These are phyloP conservation scores for Toxostoma redivivum DNA, from an alignment of 2,113 vertebrate genomes.

Conservation along the genomic window DNA sequence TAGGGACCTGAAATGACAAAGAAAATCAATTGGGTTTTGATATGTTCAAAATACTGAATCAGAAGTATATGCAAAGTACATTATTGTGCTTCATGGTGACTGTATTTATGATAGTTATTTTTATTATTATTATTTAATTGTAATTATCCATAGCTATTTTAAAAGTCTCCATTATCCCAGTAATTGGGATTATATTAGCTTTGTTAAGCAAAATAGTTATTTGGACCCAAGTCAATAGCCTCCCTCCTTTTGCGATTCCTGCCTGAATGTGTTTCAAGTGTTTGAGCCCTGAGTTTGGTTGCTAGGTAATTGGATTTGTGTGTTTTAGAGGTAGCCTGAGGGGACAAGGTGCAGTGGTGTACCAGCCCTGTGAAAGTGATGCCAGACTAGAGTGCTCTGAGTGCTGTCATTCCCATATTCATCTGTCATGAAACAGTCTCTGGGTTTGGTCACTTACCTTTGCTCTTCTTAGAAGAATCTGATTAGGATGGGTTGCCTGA, in stretches of 20 bases:
- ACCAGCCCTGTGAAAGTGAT: neutral
- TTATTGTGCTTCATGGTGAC: neutral
- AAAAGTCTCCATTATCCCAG: neutral
- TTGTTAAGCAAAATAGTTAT: neutral
- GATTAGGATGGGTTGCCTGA: neutral
- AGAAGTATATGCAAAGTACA: neutral
- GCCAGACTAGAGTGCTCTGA: neutral
- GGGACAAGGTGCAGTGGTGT: neutral
- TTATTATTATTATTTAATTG: neutral
- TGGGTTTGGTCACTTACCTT: neutral
- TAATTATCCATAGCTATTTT: neutral
- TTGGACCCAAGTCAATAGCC: neutral
- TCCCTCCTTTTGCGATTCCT: neutral
- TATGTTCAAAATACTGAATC: neutral
- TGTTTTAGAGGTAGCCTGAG: fast-evolving
- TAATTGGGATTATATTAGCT: neutral
- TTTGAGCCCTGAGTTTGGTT: neutral
- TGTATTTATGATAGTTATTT: neutral
- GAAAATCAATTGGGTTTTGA: neutral
- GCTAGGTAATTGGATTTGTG: neutral
- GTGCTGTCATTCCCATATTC: neutral
- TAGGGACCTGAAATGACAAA: neutral
- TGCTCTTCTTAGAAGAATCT: neutral
- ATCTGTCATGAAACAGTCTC: neutral
- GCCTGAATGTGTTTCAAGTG: neutral